A percentile compares a stretch with the other conserved stretches of the same genome.
Evolutionary conservation across 2,888 invertebrate genomes (phyloP).

Genomic region (Xylocampa areola): DNA sequence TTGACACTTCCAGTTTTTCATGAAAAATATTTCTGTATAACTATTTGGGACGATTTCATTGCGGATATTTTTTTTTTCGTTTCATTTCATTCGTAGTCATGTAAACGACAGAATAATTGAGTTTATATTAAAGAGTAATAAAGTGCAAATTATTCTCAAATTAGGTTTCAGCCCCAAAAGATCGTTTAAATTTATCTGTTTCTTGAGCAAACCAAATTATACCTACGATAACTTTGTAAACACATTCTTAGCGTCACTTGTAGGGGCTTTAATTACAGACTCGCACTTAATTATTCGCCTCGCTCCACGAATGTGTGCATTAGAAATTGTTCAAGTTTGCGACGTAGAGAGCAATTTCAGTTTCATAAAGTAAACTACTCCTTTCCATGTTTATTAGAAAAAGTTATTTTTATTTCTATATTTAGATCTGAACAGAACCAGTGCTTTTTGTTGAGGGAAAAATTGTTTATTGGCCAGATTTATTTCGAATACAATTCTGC

Average conservation of each 20-base stretch:
- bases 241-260: slow-evolving; percentile 37
- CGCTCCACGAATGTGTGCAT: slow-evolving; percentile 41
- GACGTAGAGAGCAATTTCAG: slow-evolving; percentile 34
- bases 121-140: neutral
- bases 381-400: slow-evolving; percentile 25
- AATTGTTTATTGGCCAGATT: slow-evolving; percentile 15
- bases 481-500: slow-evolving; percentile 23
- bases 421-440: neutral
- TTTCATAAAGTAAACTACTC: slow-evolving; percentile 31
- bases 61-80: neutral
- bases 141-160: neutral
- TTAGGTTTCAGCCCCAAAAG: neutral
- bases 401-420: slow-evolving; percentile 8
- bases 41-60: too few relatives aligned
- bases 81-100: too few relatives aligned
- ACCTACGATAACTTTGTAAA: slow-evolving; percentile 26
- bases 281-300: slow-evolving; percentile 59
- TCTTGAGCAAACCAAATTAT: slow-evolving; percentile 33
- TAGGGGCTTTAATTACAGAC: slow-evolving; percentile 59
- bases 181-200: slow-evolving; percentile 29
- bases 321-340: slow-evolving; percentile 37
- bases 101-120: neutral
- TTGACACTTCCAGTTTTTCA: slow-evolving; percentile 5
- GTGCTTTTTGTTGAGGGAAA: slow-evolving; percentile 13
- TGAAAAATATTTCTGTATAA: too few relatives aligned